Conservation (phyloP, 1,140 invertebrate species). For the Drosophila subpulchrella region DNA sequence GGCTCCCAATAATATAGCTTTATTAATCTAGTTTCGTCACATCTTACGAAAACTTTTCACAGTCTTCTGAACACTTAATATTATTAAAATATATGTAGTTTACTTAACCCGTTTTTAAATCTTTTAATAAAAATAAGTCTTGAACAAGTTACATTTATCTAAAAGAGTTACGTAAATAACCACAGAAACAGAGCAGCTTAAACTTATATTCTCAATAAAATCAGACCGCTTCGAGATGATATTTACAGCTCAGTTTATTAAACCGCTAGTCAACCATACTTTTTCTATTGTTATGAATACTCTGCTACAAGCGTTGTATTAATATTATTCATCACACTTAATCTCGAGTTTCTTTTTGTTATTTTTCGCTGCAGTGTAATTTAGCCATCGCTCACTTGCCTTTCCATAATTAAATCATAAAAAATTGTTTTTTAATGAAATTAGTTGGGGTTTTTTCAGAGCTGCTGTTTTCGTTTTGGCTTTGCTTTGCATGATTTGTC, state of each 20-base stretch:
- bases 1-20: too few relatives aligned
- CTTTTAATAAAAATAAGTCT: too few relatives aligned
- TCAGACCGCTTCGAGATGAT: neutral
- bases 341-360: neutral
- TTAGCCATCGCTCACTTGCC: constrained; percentile 12
- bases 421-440: constrained; percentile 70
- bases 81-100: too few relatives aligned
- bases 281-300: neutral
- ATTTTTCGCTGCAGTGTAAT: constrained; percentile 16
- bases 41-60: too few relatives aligned
- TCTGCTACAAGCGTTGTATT: neutral
- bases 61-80: too few relatives aligned
- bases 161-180: too few relatives aligned
- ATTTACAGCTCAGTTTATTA: neutral
- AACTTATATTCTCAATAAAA: too few relatives aligned
- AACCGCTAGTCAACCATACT: neutral
- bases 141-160: too few relatives aligned
- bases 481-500: constrained; percentile 65
- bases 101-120: too few relatives aligned
- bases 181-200: too few relatives aligned
- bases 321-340: constrained; percentile 20
- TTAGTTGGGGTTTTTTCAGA: constrained; percentile 30
- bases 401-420: constrained; percentile 56
- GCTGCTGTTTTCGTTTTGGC: constrained; percentile 38
- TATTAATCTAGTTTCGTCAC: too few relatives aligned